Evolutionary conservation across 1,140 invertebrate genomes (phyloP), one percentile per base, ranked within the genome.

Genomic region (Drosophila triauraria): DNA sequence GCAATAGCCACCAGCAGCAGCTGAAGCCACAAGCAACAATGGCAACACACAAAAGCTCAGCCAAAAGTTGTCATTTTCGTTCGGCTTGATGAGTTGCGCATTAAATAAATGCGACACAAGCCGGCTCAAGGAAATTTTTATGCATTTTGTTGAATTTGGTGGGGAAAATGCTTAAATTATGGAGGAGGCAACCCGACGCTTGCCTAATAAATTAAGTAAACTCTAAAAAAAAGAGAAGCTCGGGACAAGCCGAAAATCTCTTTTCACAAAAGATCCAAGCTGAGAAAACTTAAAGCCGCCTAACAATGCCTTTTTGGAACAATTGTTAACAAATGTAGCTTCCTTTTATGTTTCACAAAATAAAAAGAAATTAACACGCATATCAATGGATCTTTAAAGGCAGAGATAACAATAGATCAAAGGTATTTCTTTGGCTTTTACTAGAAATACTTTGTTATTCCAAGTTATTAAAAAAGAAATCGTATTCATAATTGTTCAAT

Each of bases 141-240:
- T 80, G 71, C 77, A 64, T 78, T 64, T 81, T 64, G 75, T 82
- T 80, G 65, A 75, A 56, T 69, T 60, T 40, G 48, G 60, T 58
- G 62, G 61, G 76, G 64, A 87, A 85, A 86, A 75, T 82, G 83
- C 80, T 56, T 87, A 87, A 87, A 83, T 86, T 87, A 80, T 86
- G 51, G 75, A 77, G 75, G 58, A 71, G 51, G 65, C 27, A 50
- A 13, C 3, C 27, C 6, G 48, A 53, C 43, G 60, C 61, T 60
- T 77, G 62, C 23, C 58, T 70, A 75, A 82, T 87, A 65, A 82
- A 75, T 71, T 87, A 47, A 8, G 44, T 50, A 61, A 50, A 40
- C 53, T 42, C 10, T 2, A 32, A 10, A 40, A 53, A 13, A 40
- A 53, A 46, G 35, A 64, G 61, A 69, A 35, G 57, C 12, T 30